Conservation (phyloP, 2,113 vertebrate genomes). For the Gasterosteus nipponicus region DNA sequence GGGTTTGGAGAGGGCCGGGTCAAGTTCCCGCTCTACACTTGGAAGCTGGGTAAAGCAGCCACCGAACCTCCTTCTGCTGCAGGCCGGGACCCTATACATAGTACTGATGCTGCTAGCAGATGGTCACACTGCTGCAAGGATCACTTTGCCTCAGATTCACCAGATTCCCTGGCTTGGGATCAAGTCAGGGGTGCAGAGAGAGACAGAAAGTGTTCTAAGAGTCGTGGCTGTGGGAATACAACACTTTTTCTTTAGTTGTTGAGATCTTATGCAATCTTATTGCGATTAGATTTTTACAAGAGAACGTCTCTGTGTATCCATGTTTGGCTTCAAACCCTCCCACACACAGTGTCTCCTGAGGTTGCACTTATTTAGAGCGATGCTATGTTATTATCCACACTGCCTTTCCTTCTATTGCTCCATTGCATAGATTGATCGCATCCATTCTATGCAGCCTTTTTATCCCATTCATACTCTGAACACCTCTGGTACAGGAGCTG, state of each 20-base stretch:
- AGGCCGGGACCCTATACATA: slow-evolving; percentile 83
- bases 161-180: slow-evolving; percentile 75
- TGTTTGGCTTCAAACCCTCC: slow-evolving; percentile 17
- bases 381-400: slow-evolving; percentile 23
- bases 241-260: slow-evolving; percentile 26
- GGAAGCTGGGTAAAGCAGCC: slow-evolving; percentile 55
- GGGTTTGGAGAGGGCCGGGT: slow-evolving; percentile 60
- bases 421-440: slow-evolving; percentile 34
- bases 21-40: slow-evolving; percentile 69
- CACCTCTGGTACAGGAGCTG: slow-evolving; percentile 35
- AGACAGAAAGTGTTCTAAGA: slow-evolving; percentile 51
- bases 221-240: slow-evolving; percentile 19
- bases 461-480: slow-evolving; percentile 38
- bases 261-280: slow-evolving; percentile 27
- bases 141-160: slow-evolving; percentile 80
- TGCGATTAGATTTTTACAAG: slow-evolving; percentile 31
- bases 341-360: not conserved
- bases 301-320: not conserved
- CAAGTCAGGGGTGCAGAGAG: slow-evolving; percentile 61
- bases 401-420: slow-evolving; percentile 30
- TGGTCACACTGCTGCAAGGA: slow-evolving; percentile 77
- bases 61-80: slow-evolving; percentile 65
- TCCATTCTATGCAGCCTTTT: slow-evolving; percentile 26
- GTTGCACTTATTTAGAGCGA: slow-evolving; percentile 47
- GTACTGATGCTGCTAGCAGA: slow-evolving; percentile 82